phyloP scores from a whole-genome alignment of 2,113 vertebrate species.

The Colaptes auratus region DNA sequence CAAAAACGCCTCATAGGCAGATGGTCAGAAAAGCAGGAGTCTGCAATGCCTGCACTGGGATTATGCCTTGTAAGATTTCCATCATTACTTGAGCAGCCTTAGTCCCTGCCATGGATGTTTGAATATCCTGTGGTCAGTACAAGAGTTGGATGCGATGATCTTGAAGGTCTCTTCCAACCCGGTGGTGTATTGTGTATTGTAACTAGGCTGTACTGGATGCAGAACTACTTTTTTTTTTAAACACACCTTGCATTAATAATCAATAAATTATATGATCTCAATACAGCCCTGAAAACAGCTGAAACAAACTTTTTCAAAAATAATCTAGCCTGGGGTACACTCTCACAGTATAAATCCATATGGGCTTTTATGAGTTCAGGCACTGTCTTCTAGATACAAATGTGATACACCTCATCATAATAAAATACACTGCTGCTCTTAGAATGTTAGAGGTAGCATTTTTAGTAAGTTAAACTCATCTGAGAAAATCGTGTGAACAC shows the following conservation, averaged over 20 bases:
- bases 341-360: neutral
- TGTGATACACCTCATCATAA: neutral
- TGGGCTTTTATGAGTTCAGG: neutral
- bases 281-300: neutral
- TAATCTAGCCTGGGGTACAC: neutral
- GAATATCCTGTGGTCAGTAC: neutral
- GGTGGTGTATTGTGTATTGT: no score
- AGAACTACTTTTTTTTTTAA: neutral
- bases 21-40: neutral
- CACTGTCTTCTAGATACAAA: neutral
- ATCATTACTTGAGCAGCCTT: neutral
- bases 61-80: neutral
- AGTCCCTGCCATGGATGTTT: neutral
- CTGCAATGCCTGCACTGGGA: neutral
- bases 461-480: neutral
- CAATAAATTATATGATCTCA: neutral
- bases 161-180: no score
- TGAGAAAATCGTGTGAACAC: neutral
- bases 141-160: no score
- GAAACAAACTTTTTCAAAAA: neutral
- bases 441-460: neutral
- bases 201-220: neutral
- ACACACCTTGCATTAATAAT: neutral
- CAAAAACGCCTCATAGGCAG: neutral
- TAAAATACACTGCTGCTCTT: neutral